Base-by-base conservation (phyloP, 2,113 vertebrate genomes). In the Panurus biarmicus region DNA sequence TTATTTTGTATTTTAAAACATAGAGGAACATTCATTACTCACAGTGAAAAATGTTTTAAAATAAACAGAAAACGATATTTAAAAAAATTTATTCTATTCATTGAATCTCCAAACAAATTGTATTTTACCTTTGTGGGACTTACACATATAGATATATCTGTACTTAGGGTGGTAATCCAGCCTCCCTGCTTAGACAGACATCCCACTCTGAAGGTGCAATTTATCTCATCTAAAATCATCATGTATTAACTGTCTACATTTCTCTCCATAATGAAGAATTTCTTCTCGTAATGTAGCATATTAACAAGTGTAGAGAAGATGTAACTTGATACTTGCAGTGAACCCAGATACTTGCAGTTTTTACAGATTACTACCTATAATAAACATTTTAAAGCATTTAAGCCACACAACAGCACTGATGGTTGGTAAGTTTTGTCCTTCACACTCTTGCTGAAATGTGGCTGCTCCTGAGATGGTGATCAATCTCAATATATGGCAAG, bases 381-480 rank as follows among this genome's bases (percentile, higher is more conserved):
- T 36, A 12, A 69, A 23, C 8, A 2, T 58, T 79, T 73, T 53
- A 69, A 90, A 47, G 9, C 6, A 33, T 70, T 53, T 66, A 73
- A 71, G n/a, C 6, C 47, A n/a, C 28, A 11, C 9, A 66, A 44
- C 14, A 57, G 28, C 10, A 36, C 8, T 47, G 35, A 50, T 6
- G 28, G 18, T 15, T 69, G 11, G 29, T 44, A 56, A 40, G 8
- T 61, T 5, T 0, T 24, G 26, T 60, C 28, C 16, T 65, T 62
- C 57, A 72, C 28, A 25, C 12, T 84, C 14, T 38, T 69, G 33
- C 29, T 84, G 72, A 76, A 83, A 35, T 24, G 12, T 33, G 13
- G 8, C 47, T 0, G 0, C 10, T 84, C 16, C 13, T 58, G 15
- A 42, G 23, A 12, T 5, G 7, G 6, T 12, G 13, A 90, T 5